phyloP scores from a whole-genome alignment of 2,113 vertebrate species.

The Loxodonta africana region DNA sequence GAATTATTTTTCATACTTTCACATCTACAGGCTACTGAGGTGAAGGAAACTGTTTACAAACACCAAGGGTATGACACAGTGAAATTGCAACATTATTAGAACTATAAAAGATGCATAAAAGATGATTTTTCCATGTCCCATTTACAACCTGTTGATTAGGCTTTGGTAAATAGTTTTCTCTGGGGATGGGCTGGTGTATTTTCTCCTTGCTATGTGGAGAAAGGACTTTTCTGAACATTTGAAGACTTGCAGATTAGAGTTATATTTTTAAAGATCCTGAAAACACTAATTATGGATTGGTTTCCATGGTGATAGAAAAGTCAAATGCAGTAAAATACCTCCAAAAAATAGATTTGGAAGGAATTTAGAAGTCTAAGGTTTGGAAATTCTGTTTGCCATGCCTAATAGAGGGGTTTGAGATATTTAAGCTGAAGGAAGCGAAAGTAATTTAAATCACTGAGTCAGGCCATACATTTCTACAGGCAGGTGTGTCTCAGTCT shows the following conservation, averaged over 20 bases:
- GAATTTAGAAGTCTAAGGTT: constrained; percentile 47
- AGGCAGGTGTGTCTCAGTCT: background rate
- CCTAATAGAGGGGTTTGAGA: constrained; percentile 41
- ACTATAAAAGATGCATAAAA: constrained; percentile 21
- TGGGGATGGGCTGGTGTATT: background rate
- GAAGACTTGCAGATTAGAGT: constrained; percentile 59
- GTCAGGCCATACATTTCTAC: constrained; percentile 1
- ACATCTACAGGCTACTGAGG: background rate
- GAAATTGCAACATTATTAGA: background rate
- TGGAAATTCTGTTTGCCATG: constrained; percentile 61
- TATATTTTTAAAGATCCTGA: constrained; percentile 75
- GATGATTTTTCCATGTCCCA: background rate
- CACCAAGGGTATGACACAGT: background rate
- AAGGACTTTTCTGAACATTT: constrained; percentile 65
- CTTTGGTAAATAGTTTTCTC: constrained; percentile 38
- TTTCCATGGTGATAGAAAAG: constrained; percentile 75
- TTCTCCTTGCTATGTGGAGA: constrained; percentile 43
- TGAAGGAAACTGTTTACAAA: constrained; percentile 37
- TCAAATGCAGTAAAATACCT: constrained; percentile 54
- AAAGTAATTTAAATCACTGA: constrained; percentile 48
- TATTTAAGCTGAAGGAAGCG: constrained; percentile 32
- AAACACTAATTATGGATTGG: constrained; percentile 66
- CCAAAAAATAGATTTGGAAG: constrained; percentile 63
- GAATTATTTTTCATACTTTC: constrained; percentile 24
- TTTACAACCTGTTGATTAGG: constrained; percentile 51